Conservation (phyloP, 2,888 invertebrate species). For the Bruchidius siliquastri region DNA sequence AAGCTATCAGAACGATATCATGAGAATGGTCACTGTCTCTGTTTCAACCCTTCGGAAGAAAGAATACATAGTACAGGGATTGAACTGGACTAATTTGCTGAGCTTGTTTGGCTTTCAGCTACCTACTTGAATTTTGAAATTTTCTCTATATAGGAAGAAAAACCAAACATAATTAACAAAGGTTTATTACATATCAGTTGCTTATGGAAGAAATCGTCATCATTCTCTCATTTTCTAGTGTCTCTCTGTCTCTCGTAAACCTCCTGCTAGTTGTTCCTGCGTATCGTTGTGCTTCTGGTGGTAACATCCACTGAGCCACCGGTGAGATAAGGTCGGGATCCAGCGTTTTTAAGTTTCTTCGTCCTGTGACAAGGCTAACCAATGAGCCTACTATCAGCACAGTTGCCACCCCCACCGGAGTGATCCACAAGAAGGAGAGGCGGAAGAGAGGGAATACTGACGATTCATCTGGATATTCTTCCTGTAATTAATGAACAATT, state of each 20-base stretch:
- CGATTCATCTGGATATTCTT: conserved; percentile 45
- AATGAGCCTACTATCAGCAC: conserved; percentile 65
- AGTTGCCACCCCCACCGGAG: conserved; percentile 64
- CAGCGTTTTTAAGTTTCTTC: conserved; percentile 49
- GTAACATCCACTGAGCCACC: conserved; percentile 52
- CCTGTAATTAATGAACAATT: conserved; percentile 8
- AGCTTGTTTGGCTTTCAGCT: too few relatives aligned
- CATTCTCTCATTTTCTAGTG: conserved; percentile 23
- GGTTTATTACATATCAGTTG: background rate
- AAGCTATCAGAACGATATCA: too few relatives aligned
- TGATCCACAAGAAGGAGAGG: conserved; percentile 78
- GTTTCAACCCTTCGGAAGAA: too few relatives aligned
- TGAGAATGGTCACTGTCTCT: too few relatives aligned
- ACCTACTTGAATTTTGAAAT: too few relatives aligned
- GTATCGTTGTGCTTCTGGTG: conserved; percentile 28
- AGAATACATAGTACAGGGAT: too few relatives aligned
- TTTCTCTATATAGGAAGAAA: too few relatives aligned
- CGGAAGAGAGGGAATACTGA: conserved; percentile 69
- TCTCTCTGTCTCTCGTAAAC: conserved; percentile 20
- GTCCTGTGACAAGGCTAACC: conserved; percentile 57
- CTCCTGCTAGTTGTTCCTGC: conserved; percentile 31
- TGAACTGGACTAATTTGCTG: too few relatives aligned
- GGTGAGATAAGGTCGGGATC: conserved; percentile 59
- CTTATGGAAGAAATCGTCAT: conserved; percentile 5
- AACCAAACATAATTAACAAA: background rate